A percentile compares a stretch with the other conserved stretches of the same genome.
Conservation (phyloP, 2,113 vertebrate genomes). For the Hippolais icterina region DNA sequence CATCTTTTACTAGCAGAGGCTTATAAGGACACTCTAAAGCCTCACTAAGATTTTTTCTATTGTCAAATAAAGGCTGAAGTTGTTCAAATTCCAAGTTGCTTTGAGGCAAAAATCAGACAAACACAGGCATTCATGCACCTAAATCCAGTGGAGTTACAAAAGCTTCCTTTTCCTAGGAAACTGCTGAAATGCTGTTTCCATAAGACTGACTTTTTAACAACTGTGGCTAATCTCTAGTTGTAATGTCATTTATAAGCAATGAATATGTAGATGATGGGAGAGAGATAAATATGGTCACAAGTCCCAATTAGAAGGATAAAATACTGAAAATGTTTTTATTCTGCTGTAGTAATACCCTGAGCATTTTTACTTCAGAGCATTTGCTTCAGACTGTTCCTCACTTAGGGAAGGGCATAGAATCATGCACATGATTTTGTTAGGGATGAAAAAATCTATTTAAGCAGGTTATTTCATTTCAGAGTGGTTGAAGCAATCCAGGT, state of each 20-base stretch:
- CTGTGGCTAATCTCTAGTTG: background rate
- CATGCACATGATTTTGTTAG: background rate
- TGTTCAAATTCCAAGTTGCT: background rate
- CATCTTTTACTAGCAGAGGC: background rate
- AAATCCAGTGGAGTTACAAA: background rate
- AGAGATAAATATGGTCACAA: background rate
- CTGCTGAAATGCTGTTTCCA: background rate
- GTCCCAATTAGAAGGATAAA: background rate
- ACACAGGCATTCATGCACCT: background rate
- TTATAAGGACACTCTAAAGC: background rate
- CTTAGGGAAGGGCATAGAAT: background rate
- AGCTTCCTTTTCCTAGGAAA: background rate
- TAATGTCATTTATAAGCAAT: background rate
- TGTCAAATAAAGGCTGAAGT: background rate
- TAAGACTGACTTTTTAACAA: background rate
- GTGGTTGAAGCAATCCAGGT: background rate
- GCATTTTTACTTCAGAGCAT: background rate
- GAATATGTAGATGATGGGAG: background rate
- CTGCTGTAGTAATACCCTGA: background rate
- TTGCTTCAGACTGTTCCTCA: background rate
- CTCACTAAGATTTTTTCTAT: background rate
- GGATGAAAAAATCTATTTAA: background rate
- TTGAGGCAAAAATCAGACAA: background rate
- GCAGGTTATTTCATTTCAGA: background rate
- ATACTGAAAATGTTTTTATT: background rate